Conservation (phyloP, 53 echinoderm and acorn worm genomes). For the Arbacia lixula region DNA sequence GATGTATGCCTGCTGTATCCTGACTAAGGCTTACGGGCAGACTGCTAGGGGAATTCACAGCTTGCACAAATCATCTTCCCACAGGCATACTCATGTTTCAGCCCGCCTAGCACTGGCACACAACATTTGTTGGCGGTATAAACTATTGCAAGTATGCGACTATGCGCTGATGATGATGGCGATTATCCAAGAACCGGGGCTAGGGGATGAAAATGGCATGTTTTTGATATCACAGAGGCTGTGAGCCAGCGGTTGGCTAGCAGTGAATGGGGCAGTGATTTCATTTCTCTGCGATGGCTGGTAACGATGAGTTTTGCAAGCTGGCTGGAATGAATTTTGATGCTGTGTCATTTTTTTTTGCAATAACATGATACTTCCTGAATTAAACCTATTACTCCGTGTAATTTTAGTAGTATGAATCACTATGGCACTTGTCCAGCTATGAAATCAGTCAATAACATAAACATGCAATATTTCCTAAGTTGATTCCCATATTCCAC, state of each 20-base stretch:
- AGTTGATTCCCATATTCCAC: too few relatives aligned
- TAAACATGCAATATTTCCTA: too few relatives aligned
- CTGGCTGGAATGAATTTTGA: too few relatives aligned
- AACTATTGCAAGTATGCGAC: constrained; percentile 39
- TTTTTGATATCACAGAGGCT: constrained; percentile 16
- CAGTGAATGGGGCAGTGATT: constrained; percentile 22
- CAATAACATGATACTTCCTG: too few relatives aligned
- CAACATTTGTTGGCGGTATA: constrained; percentile 9
- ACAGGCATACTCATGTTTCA: constrained; percentile 49
- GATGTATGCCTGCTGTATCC: constrained; percentile 17
- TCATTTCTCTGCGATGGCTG: too few relatives aligned
- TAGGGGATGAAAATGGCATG: neutral
- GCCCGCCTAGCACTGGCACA: constrained; percentile 17
- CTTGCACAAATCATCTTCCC: constrained; percentile 44
- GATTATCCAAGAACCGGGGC: neutral
- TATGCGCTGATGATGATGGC: constrained; percentile 18
- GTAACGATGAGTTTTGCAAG: too few relatives aligned
- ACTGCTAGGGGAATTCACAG: constrained; percentile 35
- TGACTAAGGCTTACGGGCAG: neutral
- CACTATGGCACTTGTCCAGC: too few relatives aligned
- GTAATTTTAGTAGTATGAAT: too few relatives aligned
- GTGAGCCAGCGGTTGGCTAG: too few relatives aligned
- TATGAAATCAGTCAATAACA: too few relatives aligned
- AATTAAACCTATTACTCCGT: too few relatives aligned
- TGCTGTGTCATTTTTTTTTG: too few relatives aligned